Evolutionary conservation across 2,888 invertebrate genomes (phyloP), one percentile per base, ranked within the genome.

Genomic region (Thecocarcelia acutangulata): DNA sequence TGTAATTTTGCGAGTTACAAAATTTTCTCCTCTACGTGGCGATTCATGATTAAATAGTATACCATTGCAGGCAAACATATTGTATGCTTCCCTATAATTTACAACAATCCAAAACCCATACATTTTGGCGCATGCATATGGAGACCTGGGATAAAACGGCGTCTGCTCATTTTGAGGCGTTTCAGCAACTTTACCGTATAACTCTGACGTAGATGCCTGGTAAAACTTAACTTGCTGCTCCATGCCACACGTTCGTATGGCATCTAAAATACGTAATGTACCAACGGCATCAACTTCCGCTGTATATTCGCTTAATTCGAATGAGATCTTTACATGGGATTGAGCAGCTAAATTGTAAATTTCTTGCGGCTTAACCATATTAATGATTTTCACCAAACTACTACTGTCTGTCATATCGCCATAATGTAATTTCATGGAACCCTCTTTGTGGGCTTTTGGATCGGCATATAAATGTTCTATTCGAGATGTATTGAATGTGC

Each of bases 321-420:
- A 99, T 0, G 99, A 99, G 44, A 98, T 98, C 92, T 99, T 99
- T 1, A 99, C 99, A 91, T 99, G 99, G 85, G 98, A 98, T 90
- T 99, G 99, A 0, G 99, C 99, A 0, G 98, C 99, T 83, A 99
- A 92, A 92, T 99, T 99, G 90, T 99, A 99, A 84, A 99, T 96
- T 92, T 99, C 99, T 44, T 94, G 94, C 0, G 99, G 99, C 86
- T 91, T 89, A 11, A 91, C 91, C 84, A 87, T 87, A 21, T 91
- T 91, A 70, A 98, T 96, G 40, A 97, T 94, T 92, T 97, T 97
- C 24, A 97, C 96, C 80, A 98, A 92, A 90, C 98, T 98, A 83
- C 98, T 97, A 61, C 98, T 98, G 91, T 99, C 99, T 0, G 99
- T 99, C 94, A 99, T 95, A 88, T 99, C 99, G 13, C 99, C 99